Evolutionary conservation across 2,113 vertebrate genomes (phyloP), one percentile per base, ranked within the genome.

Genomic region (Nothocercus nigrocapillus): DNA sequence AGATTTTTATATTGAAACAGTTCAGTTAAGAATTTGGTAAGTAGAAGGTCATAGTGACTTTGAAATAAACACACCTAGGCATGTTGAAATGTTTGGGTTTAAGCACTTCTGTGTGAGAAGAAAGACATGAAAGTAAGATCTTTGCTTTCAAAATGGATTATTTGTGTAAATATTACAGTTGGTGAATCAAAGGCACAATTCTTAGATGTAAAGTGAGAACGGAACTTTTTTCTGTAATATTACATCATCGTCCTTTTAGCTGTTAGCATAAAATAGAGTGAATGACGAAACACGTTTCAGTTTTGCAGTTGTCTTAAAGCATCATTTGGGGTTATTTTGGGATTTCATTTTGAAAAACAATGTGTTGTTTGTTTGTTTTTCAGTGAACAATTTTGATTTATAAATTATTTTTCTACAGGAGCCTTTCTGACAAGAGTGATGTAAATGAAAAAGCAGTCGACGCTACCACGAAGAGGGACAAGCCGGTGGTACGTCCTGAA

Each of bases 401-500:
- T 89, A 63, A 30, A 59, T 75, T 85, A 5, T 13, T 89, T 86
- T 93, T n/a, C 77, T 84, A 13, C 58, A 94, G 94, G 95, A 98
- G 98, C 90, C 97, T 97, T 76, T 98, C 97, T 84, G 98, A 98
- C 76, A 97, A 86, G 91, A 98, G 97, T 6, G 96, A 96, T n/a
- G 44, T 25, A 28, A 91, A 98, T 51, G 98, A 98, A 51, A 97
- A 98, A 88, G 97, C 97, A 42, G 97, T 59, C 1, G 99, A 99
- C 47, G 91, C 96, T 47, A 97, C 93, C 78, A 96, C 97, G 5
- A 99, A 99, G 94, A 98, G 99, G 93, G 99, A 99, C 85, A 99
- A 99, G 88, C 99, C 98, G 3, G 98, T 99, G 17, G 99, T 99
- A 75, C 98, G 99, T 62, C 99, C 98, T 16, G 99, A 99, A 97